A percentile compares a stretch with the other conserved stretches of the same genome.
Evolutionary conservation across 2,797 vertebrate species (phyloP).

Genomic region (Callimico goeldii): DNA sequence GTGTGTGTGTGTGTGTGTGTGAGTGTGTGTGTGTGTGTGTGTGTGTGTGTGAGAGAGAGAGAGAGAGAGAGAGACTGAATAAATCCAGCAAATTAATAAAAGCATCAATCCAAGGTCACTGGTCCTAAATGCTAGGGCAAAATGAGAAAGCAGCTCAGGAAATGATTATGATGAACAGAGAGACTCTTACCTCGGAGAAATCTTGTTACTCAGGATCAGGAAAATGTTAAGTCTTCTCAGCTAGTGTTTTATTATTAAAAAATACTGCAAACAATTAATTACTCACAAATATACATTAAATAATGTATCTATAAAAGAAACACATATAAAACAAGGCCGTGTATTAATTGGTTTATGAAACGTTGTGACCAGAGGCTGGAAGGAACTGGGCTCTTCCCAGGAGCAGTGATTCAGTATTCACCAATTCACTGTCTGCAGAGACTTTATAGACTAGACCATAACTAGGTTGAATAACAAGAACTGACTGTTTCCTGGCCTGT

Average conservation of each 20-base stretch:
- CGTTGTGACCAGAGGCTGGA: neutral
- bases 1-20: neutral
- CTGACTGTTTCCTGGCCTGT: neutral
- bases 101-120: neutral
- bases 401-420: neutral
- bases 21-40: neutral
- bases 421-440: neutral
- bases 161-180: slow-evolving; percentile 5
- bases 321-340: neutral
- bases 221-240: neutral
- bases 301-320: neutral
- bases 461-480: neutral
- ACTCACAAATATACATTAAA: neutral
- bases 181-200: neutral
- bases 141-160: slow-evolving; percentile 28
- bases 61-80: neutral
- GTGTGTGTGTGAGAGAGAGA: neutral
- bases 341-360: neutral
- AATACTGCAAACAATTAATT: neutral
- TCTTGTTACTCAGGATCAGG: neutral
- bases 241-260: neutral
- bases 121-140: slow-evolving; percentile 35
- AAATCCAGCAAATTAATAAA: neutral
- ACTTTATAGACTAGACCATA: neutral
- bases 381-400: neutral